Base-by-base conservation (phyloP, 2,797 vertebrate species). In the Botia almorhae region DNA sequence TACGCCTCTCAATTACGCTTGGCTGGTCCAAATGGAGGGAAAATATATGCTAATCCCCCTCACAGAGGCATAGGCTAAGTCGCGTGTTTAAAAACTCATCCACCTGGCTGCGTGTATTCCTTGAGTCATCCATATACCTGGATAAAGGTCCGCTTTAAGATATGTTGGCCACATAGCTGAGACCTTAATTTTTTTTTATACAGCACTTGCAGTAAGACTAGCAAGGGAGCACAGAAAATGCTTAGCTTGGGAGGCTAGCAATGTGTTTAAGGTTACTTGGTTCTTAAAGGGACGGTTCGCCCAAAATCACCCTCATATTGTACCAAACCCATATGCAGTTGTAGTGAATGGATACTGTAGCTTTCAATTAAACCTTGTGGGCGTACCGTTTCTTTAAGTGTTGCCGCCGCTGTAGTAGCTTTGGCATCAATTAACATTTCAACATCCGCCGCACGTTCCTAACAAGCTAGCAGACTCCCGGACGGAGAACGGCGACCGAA, bases 1-100 rank as follows among this genome's bases (percentile, higher is more conserved):
- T 89, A 91, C 87, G 85, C 77, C 88, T 87, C 72, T 75, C 89
- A 88, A 91, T 88, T 92, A 89, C 89, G 87, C 89, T 90, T 88
- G 83, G 86, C 87, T 92, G 88, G 85, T 91, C 90, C 86, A 91
- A 91, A 92, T 86, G 75, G 26, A 78, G 90, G 90, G 92, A 91
- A 90, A 89, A 74, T 86, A 83, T 76, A 80, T 89, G 87, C 87
- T 93, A 92, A 93, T 93, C 91, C 88, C 87, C 85, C 64, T 87
- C 82, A 88, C 78, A 88, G 88, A 89, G 76, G 46, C 87, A 81
- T 86, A 87, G 89, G 76, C 85, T 75, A 82, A 90, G 88, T 91
- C 87, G 78, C 87, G 85, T 89, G 83, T 89, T 90, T 81, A 88
- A 86, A 87, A 89, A 86, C 77, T 58, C 43, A 7, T 74, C 36